phyloP scores from a whole-genome alignment of 2,888 invertebrate genomes.

The Autographa pulchrina region DNA sequence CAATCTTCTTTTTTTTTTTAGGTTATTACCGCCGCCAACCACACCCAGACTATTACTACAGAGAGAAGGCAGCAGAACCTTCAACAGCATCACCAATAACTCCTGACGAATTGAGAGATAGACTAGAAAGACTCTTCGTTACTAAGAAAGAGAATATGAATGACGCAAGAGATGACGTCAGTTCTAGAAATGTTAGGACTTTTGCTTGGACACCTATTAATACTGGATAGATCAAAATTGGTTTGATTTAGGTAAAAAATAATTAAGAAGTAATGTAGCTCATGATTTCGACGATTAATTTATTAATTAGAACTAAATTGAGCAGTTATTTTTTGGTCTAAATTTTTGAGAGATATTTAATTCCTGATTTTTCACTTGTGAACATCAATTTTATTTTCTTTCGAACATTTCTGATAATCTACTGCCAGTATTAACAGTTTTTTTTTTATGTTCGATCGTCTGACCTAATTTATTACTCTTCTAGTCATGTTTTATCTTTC shows the following conservation, averaged over 20 bases:
- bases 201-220: constrained; percentile 85
- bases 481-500: constrained; percentile 37
- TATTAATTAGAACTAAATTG: no score
- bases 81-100: constrained; percentile 83
- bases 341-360: no score
- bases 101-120: constrained; percentile 87
- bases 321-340: no score
- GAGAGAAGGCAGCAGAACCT: constrained; percentile 77
- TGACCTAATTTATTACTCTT: constrained; percentile 11
- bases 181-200: constrained; percentile 79
- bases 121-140: constrained; percentile 86
- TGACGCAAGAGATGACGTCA: constrained; percentile 70
- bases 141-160: constrained; percentile 78
- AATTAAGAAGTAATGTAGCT: no score
- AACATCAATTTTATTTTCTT: no score
- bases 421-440: no score
- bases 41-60: constrained; percentile 77
- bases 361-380: no score
- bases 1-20: no score
- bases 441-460: neutral
- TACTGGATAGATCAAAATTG: constrained; percentile 60
- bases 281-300: no score
- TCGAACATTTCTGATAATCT: no score
- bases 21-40: constrained; percentile 80
- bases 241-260: no score